phyloP scores from a whole-genome alignment of 1,140 invertebrate species.

The Steinernema feltiae region DNA sequence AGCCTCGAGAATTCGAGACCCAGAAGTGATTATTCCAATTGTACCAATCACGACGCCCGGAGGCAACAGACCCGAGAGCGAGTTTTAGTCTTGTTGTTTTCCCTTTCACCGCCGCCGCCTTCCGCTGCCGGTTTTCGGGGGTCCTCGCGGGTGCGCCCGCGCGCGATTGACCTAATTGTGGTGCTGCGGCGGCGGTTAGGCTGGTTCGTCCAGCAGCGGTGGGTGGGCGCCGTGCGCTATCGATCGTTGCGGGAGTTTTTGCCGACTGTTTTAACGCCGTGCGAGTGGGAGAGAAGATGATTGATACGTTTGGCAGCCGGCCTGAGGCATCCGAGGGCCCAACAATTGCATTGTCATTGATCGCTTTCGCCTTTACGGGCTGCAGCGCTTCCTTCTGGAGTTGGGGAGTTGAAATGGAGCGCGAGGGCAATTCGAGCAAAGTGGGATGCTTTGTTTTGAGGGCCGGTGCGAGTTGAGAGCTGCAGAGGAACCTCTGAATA shows the following conservation, averaged over 20 bases:
- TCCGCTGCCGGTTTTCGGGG: background rate
- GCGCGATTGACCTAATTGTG: slow-evolving; percentile 8
- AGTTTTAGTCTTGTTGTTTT: background rate
- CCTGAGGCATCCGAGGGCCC: background rate
- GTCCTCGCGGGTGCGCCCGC: background rate
- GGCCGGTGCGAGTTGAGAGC: too few species aligned
- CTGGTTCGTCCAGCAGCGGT: background rate
- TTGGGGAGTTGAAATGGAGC: background rate
- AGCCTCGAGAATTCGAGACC: too few species aligned
- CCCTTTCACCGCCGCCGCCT: background rate
- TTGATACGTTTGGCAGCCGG: background rate
- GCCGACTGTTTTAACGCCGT: background rate
- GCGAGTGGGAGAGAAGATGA: background rate
- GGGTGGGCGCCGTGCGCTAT: background rate
- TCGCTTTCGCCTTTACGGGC: background rate
- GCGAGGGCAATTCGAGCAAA: background rate
- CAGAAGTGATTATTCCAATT: background rate
- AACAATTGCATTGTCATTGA: slow-evolving; percentile 10
- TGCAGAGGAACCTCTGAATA: too few species aligned
- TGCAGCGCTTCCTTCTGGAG: background rate
- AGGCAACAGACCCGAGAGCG: too few species aligned
- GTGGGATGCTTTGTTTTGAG: background rate
- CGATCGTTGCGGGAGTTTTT: slow-evolving; percentile 3
- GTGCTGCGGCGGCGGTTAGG: too few species aligned
- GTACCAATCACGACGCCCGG: too few species aligned